These are phyloP conservation scores for Muscicapa striata DNA, from an alignment of 2,797 vertebrate species.

Conservation along the genomic window DNA sequence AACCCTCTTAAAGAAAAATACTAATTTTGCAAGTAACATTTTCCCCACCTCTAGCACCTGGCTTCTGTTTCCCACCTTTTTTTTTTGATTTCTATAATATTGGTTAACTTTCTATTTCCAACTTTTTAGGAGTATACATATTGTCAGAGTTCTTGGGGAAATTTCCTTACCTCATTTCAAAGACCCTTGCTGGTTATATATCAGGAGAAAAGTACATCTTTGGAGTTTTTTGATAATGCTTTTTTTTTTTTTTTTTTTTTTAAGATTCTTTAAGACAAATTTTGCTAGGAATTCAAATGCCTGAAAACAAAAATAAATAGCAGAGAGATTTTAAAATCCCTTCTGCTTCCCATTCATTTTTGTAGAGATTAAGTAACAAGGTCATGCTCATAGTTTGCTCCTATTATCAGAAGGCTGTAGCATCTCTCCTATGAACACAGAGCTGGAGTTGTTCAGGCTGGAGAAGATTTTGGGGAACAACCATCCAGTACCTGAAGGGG, in stretches of 20 bases:
- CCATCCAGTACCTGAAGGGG: background rate
- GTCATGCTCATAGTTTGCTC: background rate
- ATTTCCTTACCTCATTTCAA: background rate
- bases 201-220: background rate
- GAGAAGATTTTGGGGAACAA: background rate
- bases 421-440: background rate
- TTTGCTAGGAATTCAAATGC: background rate
- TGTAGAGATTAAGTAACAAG: background rate
- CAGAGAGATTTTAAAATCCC: background rate
- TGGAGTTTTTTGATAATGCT: fast-evolving
- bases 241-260: background rate
- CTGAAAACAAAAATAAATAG: background rate
- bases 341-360: background rate
- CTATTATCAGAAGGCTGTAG: background rate
- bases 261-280: background rate
- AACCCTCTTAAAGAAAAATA: background rate
- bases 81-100: background rate
- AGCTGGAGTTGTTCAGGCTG: background rate
- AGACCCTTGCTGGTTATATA: background rate
- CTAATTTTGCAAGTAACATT: background rate
- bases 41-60: fast-evolving
- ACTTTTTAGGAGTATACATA: background rate
- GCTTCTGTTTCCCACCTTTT: background rate
- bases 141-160: background rate
- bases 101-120: background rate